Base-by-base conservation (phyloP, 2,797 vertebrate genomes). In the Cyclopterus lumpus region DNA sequence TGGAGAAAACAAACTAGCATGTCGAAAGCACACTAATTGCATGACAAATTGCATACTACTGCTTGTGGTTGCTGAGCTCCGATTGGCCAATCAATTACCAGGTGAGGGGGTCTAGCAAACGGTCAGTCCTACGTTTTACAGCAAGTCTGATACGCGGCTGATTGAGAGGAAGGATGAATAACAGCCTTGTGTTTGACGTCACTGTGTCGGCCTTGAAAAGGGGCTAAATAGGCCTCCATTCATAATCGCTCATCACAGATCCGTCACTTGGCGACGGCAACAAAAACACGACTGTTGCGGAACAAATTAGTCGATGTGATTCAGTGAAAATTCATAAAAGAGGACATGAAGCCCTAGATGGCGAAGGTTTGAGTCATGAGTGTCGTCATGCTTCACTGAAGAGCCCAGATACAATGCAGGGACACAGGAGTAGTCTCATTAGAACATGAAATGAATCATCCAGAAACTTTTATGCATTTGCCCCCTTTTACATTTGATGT, bases 281-380 rank as follows among this genome's bases (percentile, higher is more conserved):
- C 82, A 87, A 92, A 91, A 86, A 92, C 84, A 87, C 59, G 79
- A 89, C 58, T 44, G 85, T 71, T 82, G 68, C 32, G 73, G 81
- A 91, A 89, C 81, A 88, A 83, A 90, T 84, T 76, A 81, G 78
- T 83, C 49, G 44, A 78, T 59, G 70, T 77, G 76, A 88, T 87
- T 90, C 80, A 85, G 73, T 83, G 67, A 83, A 87, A 91, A 87
- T 87, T 86, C 71, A 86, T 80, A 38, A 85, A 87, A 71, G 73
- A 82, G 71, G 82, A 85, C 79, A 83, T n/a, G 14, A 72, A 83
- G 79, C 49, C 42, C 28, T 67, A 71, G 63, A 83, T 84, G 59
- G 64, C 46, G 22, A 57, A 67, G 11, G 42, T 69, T 44, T 88
- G 78, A 91, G 80, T 88, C 74, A 83, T 42, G 55, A 67, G 51